phyloP scores from a whole-genome alignment of 2,113 vertebrate species.

The Ascaphus truei region DNA sequence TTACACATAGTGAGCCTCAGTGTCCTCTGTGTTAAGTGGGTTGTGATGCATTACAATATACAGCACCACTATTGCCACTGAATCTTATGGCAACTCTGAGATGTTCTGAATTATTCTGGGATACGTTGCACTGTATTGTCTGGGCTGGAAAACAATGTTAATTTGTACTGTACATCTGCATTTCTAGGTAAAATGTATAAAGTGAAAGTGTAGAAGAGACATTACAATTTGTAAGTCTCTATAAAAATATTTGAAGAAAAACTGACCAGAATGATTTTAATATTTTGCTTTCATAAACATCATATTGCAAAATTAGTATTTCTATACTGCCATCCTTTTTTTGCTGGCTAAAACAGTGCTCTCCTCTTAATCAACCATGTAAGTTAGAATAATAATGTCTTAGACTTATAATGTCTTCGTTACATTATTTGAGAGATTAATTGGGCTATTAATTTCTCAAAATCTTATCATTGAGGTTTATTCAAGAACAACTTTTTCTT shows the following conservation, averaged over 20 bases:
- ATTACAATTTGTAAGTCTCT: no score
- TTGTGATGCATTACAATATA: no score
- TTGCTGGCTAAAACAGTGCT: not conserved
- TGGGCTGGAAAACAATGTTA: no score
- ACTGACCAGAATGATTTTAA: not conserved
- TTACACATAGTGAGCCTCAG: no score
- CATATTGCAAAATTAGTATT: not conserved
- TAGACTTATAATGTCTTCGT: not conserved
- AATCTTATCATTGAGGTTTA: not conserved
- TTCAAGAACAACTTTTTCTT: not conserved
- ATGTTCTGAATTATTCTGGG: no score
- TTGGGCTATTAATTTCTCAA: not conserved
- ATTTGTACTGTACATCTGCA: no score
- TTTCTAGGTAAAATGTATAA: no score
- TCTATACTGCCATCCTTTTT: not conserved
- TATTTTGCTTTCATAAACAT: not conserved
- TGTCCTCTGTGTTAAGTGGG: no score
- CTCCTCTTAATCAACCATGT: not conserved
- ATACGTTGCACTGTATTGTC: no score
- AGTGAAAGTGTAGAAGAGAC: no score
- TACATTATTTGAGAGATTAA: not conserved
- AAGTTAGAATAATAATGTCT: not conserved
- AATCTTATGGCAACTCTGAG: no score
- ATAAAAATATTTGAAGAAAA: not conserved
- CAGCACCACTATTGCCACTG: no score